These are phyloP conservation scores for Gnathonemus longibarbis DNA, from an alignment of 2,113 vertebrate species.

Conservation along the genomic window DNA sequence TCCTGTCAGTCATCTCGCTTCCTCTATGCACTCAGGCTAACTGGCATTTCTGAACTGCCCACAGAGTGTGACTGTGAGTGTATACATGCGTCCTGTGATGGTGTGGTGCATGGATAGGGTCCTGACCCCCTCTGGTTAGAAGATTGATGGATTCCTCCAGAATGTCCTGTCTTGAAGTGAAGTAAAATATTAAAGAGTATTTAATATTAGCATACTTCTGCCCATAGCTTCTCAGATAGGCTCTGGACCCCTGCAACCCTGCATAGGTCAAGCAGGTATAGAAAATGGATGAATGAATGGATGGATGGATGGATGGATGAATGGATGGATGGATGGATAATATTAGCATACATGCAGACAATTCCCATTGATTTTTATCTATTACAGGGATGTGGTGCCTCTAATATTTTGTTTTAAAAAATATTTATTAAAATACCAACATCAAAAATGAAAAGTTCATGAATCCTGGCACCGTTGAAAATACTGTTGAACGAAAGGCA, in stretches of 20 bases:
- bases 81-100: not conserved
- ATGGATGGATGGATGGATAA: not conserved
- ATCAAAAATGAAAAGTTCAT: not conserved
- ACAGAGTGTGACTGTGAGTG: no score
- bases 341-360: not conserved
- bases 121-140: not conserved
- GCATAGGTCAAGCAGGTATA: not conserved
- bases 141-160: not conserved
- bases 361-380: not conserved
- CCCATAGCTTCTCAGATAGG: not conserved
- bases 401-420: not conserved
- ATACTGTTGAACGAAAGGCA: not conserved
- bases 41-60: no score
- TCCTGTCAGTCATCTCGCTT: not conserved
- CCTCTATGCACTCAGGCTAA: not conserved
- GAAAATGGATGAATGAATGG: not conserved
- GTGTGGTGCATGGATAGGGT: not conserved
- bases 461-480: not conserved
- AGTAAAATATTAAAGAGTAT: not conserved
- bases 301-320: not conserved
- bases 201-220: not conserved
- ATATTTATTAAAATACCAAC: not conserved
- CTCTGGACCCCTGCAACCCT: not conserved
- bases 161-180: not conserved
- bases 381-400: not conserved